Evolutionary conservation across 2,797 vertebrate species (phyloP), one percentile per base, ranked within the genome.

Genomic region (Peromyscus aztecus): DNA sequence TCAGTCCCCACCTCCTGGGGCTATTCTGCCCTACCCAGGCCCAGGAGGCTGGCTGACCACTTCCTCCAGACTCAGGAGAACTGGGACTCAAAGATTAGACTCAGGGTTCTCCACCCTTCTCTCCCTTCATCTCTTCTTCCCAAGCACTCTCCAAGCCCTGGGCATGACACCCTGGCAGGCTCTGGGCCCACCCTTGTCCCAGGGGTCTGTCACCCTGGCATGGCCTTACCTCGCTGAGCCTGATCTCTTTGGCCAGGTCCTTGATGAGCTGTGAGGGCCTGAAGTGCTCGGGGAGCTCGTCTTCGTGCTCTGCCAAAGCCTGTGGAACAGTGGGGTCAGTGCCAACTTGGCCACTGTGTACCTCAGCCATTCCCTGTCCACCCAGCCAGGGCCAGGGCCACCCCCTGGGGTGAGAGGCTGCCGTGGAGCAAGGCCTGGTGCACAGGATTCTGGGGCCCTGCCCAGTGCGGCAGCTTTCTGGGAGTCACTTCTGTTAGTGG

Each of bases 181-280:
- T 80, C 78, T 19, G 83, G 73, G 19, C 12, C 52, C 61, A 52
- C 61, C 67, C 31, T 55, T 0, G 0, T 3, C 37, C 77, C 23
- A 8, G 17, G 13, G 89, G 24, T 49, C 46, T 0, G 10, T 49
- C 1, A 13, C 6, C 0, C 0, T 0, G 4, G 95, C 91, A 49
- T 85, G 67, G 94, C 98, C 98, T 46, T 98, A 99, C 99, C 99
- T 99, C 99, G 94, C 99, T 99, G 98, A 99, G 99, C 98, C 99
- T 98, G 98, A 99, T 99, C 99, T 99, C 99, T 99, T 99, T 99
- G 99, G 99, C 99, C 97, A 99, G 99, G 98, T 99, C 99, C 98
- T 99, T 99, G 98, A 99, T 99, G 97, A 99, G 99, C 97, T 99
- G 99, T 16, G 99, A 99, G 97, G 99, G 99, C 98, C 99, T 99